Evolutionary conservation across 2,888 invertebrate genomes (phyloP).

Genomic region (Polymixis flavicincta): DNA sequence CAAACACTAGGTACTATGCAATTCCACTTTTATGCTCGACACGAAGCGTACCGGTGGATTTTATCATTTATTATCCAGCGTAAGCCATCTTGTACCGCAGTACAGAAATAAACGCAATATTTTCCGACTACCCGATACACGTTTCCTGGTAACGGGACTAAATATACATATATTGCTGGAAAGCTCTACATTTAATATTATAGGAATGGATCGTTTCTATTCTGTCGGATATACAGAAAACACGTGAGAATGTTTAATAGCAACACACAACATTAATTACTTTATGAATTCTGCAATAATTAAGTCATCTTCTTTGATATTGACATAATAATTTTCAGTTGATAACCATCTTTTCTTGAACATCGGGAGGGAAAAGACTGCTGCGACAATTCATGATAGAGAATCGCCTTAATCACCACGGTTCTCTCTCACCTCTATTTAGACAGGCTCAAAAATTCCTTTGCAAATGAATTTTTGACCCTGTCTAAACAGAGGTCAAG

Average conservation of each 20-base stretch:
- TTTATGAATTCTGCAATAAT: neutral
- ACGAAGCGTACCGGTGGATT: conserved; percentile 31
- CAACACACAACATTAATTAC: neutral
- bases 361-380: neutral
- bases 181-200: conserved; percentile 11
- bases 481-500: neutral
- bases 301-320: neutral
- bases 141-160: conserved; percentile 29
- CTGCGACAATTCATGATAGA: neutral
- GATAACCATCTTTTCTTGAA: neutral
- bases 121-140: conserved; percentile 30
- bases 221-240: neutral
- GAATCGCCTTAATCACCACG: neutral
- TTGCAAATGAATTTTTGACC: neutral
- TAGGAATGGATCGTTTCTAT: conserved; percentile 3
- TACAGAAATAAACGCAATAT: conserved; percentile 42
- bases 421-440: too few species aligned
- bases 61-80: conserved; percentile 25
- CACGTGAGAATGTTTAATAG: neutral
- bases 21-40: conserved; percentile 11
- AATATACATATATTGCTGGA: conserved; percentile 39
- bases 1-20: neutral
- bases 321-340: too few species aligned
- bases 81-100: conserved; percentile 30
- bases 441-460: too few species aligned